Evolutionary conservation across 2,888 invertebrate genomes (phyloP).

Genomic region (Agelastica alni): DNA sequence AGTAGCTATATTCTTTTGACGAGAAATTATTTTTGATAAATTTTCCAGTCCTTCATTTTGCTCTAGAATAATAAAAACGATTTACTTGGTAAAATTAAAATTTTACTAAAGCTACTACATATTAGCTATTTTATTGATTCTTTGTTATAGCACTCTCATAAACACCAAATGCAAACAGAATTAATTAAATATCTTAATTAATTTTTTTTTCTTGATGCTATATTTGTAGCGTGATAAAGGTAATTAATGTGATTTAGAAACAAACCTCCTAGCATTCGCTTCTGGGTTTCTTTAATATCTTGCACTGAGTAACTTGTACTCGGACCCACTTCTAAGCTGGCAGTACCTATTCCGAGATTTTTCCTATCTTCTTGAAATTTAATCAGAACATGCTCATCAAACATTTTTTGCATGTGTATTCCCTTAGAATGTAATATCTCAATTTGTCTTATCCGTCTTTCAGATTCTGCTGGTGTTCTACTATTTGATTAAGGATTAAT

Average conservation of each 20-base stretch:
- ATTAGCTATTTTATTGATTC: no score
- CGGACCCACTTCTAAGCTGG: constrained; percentile 54
- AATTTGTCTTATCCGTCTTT: constrained; percentile 64
- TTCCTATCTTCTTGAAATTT: constrained; percentile 48
- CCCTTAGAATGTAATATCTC: constrained; percentile 66
- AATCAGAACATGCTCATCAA: constrained; percentile 53
- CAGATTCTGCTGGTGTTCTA: constrained; percentile 67
- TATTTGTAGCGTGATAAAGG: no score
- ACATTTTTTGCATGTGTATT: constrained; percentile 62
- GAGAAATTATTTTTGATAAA: constrained; percentile 71
- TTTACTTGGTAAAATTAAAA: no score
- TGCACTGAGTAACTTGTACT: constrained; percentile 35
- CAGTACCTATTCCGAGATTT: constrained; percentile 51
- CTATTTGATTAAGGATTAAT: constrained; percentile 23
- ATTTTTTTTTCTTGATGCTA: no score
- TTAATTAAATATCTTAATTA: no score
- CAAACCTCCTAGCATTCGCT: constrained; percentile 63
- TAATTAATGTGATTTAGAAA: no score
- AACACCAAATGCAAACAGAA: no score
- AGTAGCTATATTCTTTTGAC: constrained; percentile 76
- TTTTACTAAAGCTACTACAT: no score
- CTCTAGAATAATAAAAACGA: no score
- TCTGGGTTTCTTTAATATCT: constrained; percentile 63
- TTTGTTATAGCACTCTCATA: no score
- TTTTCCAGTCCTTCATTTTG: constrained; percentile 79